Evolutionary conservation across 1,140 invertebrate genomes (phyloP).

Genomic region (Drosophila insularis): DNA sequence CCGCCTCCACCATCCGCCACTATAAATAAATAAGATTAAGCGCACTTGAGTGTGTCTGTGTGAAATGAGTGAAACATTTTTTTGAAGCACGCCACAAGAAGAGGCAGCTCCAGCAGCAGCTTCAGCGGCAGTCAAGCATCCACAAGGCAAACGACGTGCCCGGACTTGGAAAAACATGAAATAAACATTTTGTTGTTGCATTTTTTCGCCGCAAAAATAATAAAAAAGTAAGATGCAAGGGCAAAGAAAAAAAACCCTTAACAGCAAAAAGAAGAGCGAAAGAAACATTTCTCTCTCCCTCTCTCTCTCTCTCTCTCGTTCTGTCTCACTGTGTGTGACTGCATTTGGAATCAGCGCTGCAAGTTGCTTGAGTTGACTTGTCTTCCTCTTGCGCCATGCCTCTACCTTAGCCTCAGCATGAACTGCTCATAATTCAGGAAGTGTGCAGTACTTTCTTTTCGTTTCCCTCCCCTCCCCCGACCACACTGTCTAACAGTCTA

Average conservation of each 20-base stretch:
- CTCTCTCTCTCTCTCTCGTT: too few relatives aligned
- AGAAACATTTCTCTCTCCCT: not conserved
- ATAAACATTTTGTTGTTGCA: conserved; percentile 64
- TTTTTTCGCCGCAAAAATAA: conserved; percentile 25
- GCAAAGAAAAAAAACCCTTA: not conserved
- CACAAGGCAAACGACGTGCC: conserved; percentile 62
- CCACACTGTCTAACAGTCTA: not conserved
- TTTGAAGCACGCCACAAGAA: conserved; percentile 26
- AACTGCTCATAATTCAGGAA: conserved; percentile 75
- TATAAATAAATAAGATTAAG: conserved; percentile 81
- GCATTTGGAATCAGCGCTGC: conserved; percentile 64
- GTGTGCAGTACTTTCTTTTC: conserved; percentile 44
- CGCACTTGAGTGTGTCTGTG: conserved; percentile 60
- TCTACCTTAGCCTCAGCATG: not conserved
- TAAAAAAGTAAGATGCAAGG: not conserved
- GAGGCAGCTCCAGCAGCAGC: conserved; percentile 3
- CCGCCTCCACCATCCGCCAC: conserved; percentile 9
- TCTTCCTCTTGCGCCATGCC: conserved; percentile 16
- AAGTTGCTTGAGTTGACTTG: conserved; percentile 45
- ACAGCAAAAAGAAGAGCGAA: not conserved
- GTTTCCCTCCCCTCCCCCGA: not conserved
- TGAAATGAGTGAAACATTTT: conserved; percentile 50
- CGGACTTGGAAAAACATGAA: conserved; percentile 70
- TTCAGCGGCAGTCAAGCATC: conserved; percentile 37
- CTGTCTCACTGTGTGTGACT: conserved; percentile 24